A percentile compares a stretch with the other conserved stretches of the same genome.
Evolutionary conservation across 2,797 vertebrate species (phyloP).

Genomic region (Karalla daura): DNA sequence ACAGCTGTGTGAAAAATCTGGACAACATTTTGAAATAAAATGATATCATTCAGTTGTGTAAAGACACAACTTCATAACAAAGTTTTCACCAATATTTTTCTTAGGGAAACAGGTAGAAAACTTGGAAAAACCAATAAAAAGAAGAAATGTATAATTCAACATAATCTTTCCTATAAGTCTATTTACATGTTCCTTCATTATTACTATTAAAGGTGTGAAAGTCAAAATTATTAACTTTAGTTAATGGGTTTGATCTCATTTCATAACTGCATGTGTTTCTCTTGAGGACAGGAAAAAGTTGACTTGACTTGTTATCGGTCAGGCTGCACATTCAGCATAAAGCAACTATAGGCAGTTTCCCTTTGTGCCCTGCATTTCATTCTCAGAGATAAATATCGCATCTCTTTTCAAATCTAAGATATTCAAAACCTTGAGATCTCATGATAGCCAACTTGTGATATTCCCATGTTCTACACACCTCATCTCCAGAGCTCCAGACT

Average conservation of each 20-base stretch:
- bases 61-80: neutral
- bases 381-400: neutral
- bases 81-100: too few relatives aligned
- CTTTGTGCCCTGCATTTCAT: neutral
- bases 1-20: slow-evolving; percentile 7
- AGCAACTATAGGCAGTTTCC: neutral
- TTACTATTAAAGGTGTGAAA: too few relatives aligned
- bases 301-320: neutral
- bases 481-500: slow-evolving; percentile 25
- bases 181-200: too few relatives aligned
- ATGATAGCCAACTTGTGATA: too few relatives aligned
- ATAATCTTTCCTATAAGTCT: too few relatives aligned
- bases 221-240: too few relatives aligned
- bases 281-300: neutral
- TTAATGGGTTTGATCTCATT: too few relatives aligned
- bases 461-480: slow-evolving; percentile 53
- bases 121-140: too few relatives aligned
- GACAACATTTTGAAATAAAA: too few relatives aligned
- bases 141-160: too few relatives aligned
- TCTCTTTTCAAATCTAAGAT: neutral
- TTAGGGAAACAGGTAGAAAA: too few relatives aligned
- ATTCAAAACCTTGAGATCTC: neutral
- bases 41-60: neutral
- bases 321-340: neutral
- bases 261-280: neutral